These are phyloP conservation scores for Drosophila cognata DNA, from an alignment of 2,888 invertebrate genomes.

Conservation along the genomic window DNA sequence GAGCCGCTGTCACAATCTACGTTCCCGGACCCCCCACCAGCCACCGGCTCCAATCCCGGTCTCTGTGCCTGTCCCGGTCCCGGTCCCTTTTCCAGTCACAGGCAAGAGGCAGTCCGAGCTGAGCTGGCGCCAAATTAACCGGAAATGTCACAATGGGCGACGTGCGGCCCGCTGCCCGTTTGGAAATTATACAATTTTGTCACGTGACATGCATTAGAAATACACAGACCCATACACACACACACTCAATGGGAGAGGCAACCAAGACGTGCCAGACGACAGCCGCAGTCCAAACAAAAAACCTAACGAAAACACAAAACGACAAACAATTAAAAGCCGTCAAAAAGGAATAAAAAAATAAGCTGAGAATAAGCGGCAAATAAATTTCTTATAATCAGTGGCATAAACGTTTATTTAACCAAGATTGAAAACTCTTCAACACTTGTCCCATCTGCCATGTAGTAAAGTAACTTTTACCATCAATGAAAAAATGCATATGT, in stretches of 20 bases:
- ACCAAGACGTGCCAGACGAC: conserved; percentile 68
- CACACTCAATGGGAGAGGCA: conserved; percentile 40
- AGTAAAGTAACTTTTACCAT: not conserved
- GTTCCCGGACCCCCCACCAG: conserved; percentile 2
- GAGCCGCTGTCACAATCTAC: conserved; percentile 27
- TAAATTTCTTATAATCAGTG: conserved; percentile 34
- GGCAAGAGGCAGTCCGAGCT: conserved; percentile 45
- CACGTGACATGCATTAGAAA: conserved; percentile 81
- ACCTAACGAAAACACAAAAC: conserved; percentile 38
- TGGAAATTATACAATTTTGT: conserved; percentile 82
- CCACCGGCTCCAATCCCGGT: conserved; percentile 11
- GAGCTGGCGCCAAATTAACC: conserved; percentile 82
- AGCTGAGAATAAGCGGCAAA: conserved; percentile 35
- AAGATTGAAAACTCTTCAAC: not conserved
- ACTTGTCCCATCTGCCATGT: not conserved
- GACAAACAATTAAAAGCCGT: conserved; percentile 73
- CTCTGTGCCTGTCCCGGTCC: not conserved
- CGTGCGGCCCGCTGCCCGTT: conserved; percentile 77
- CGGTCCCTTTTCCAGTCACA: conserved; percentile 11
- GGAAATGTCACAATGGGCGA: conserved; percentile 81
- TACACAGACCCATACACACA: conserved; percentile 36
- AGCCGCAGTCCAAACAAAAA: conserved; percentile 45
- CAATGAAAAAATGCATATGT: not conserved
- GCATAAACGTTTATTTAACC: not conserved
- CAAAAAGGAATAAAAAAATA: conserved; percentile 56